Percentiles rank a stretch among this genome's conserved stretches.
Evolutionary conservation across 2,797 vertebrate genomes (phyloP).

Genomic region (Staurois parvus): DNA sequence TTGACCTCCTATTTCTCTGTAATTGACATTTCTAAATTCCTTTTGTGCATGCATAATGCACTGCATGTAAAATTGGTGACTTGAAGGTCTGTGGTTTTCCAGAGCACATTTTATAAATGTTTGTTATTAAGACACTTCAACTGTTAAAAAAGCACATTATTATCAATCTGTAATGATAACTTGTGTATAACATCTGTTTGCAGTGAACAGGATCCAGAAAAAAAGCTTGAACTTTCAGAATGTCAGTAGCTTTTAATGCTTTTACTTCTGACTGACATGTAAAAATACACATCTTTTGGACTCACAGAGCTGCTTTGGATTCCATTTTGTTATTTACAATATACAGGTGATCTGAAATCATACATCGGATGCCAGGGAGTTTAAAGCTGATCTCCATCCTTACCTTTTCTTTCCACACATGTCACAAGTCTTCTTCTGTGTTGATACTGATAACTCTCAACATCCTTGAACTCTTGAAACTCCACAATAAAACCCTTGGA

Average conservation of each 20-base stretch:
- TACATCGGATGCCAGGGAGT: too few species aligned
- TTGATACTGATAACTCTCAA: too few species aligned
- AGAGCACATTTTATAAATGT: conserved; percentile 38
- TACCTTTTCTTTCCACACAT: too few species aligned
- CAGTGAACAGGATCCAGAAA: conserved; percentile 2
- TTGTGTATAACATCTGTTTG: conserved; percentile 1
- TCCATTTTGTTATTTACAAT: background rate
- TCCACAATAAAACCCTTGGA: too few species aligned
- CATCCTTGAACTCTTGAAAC: too few species aligned
- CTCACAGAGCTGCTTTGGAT: background rate
- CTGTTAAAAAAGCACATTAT: conserved; percentile 22
- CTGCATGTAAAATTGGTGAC: conserved; percentile 26
- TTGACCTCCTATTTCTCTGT: background rate
- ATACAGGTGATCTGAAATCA: too few species aligned
- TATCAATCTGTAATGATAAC: conserved; percentile 38
- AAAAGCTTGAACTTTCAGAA: conserved; percentile 21
- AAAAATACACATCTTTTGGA: background rate
- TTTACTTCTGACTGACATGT: background rate
- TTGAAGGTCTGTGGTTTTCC: conserved; percentile 1
- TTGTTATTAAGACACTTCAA: conserved; percentile 37
- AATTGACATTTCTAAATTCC: background rate
- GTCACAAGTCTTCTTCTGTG: too few species aligned
- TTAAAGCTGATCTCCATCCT: too few species aligned
- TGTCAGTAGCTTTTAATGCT: conserved; percentile 16
- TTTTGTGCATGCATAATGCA: conserved; percentile 1